Conservation (phyloP, 2,797 vertebrate species). For the Xiphorhynchus erythropygius region DNA sequence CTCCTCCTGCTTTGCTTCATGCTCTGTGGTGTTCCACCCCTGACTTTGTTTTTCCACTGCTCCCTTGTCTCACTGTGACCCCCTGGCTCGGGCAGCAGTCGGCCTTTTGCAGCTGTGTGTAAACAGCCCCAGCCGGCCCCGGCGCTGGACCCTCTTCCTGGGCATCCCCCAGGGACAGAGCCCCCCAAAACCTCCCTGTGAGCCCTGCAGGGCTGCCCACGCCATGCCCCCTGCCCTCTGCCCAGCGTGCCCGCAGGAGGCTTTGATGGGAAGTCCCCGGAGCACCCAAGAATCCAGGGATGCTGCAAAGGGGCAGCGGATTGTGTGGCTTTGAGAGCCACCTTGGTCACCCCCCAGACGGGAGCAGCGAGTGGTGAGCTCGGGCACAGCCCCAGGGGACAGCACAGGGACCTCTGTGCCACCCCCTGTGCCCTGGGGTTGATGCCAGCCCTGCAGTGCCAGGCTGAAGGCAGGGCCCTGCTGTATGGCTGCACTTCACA, state of each 20-base stretch:
- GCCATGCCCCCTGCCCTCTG: background rate
- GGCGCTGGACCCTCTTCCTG: rapidly evolving
- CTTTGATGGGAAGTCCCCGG: background rate
- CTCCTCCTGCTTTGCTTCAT: slow-evolving; percentile 39
- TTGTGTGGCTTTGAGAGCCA: background rate
- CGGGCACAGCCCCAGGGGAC: background rate
- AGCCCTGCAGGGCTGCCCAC: background rate
- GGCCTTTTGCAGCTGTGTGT: background rate
- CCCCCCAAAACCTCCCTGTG: rapidly evolving
- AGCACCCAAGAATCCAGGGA: background rate
- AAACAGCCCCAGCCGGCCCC: background rate
- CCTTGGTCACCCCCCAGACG: background rate
- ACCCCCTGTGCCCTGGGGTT: background rate
- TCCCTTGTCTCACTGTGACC: background rate
- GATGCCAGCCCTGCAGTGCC: rapidly evolving
- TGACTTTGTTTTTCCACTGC: slow-evolving; percentile 47
- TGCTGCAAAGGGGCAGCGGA: background rate
- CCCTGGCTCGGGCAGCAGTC: slow-evolving; percentile 1
- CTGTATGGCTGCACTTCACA: background rate
- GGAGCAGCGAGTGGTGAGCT: rapidly evolving
- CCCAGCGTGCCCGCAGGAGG: background rate
- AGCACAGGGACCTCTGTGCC: too few relatives aligned
- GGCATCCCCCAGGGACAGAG: background rate
- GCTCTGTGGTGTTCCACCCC: slow-evolving; percentile 29
- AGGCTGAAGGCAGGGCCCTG: background rate